Conservation (phyloP, 2,888 invertebrate species). For the Torymus auratus region DNA sequence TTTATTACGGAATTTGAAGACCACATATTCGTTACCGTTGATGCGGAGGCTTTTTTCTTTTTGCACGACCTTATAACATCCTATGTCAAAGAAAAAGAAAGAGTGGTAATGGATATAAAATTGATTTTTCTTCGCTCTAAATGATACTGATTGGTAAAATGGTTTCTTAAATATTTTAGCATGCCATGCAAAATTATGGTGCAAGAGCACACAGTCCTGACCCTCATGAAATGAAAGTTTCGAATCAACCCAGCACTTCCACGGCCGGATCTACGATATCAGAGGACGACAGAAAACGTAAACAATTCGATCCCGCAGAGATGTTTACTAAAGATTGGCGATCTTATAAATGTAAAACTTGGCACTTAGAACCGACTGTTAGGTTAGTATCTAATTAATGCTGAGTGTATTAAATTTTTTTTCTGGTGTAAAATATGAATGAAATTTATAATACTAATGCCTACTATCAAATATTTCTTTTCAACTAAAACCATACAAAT, state of each 20-base stretch:
- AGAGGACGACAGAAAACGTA: conserved; percentile 76
- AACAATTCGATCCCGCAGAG: conserved; percentile 78
- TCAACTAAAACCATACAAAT: not conserved
- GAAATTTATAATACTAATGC: too few relatives aligned
- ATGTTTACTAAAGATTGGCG: conserved; percentile 90
- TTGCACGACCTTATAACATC: conserved; percentile 97
- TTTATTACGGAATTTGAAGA: conserved; percentile 99
- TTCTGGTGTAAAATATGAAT: too few relatives aligned
- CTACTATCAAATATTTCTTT: too few relatives aligned
- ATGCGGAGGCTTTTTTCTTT: conserved; percentile 98
- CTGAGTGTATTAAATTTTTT: too few relatives aligned
- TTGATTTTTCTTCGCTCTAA: too few relatives aligned
- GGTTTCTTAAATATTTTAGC: conserved; percentile 55
- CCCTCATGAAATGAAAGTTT: conserved; percentile 67
- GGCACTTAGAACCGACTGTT: conserved; percentile 97
- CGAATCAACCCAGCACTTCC: conserved; percentile 63
- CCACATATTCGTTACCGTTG: conserved; percentile 98
- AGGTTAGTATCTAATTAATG: conserved; percentile 77
- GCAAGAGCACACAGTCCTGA: conserved; percentile 76
- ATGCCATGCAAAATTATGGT: conserved; percentile 67
- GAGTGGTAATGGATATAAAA: conserved; percentile 79
- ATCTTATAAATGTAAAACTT: conserved; percentile 94
- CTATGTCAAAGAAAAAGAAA: conserved; percentile 95
- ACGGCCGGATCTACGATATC: conserved; percentile 62
- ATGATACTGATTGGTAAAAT: too few relatives aligned